phyloP scores from a whole-genome alignment of 2,888 invertebrate genomes.

The Sepiola atlantica region DNA sequence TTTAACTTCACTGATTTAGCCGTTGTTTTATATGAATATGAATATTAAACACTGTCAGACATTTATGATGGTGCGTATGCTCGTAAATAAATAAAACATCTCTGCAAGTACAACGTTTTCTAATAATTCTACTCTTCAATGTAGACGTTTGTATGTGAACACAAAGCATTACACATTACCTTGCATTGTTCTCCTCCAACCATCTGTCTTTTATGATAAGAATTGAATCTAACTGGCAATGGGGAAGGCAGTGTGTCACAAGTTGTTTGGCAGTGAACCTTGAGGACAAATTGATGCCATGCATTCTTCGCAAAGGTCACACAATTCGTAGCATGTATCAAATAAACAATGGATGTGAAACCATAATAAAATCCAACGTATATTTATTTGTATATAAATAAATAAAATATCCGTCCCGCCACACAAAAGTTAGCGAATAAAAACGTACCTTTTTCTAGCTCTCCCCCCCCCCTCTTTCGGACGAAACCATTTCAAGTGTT shows the following conservation, averaged over 20 bases:
- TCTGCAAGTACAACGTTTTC: background rate
- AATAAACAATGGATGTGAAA: background rate
- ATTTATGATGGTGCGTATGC: no score
- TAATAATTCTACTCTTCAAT: background rate
- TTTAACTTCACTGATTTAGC: no score
- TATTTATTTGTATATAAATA: no score
- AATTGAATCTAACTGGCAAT: background rate
- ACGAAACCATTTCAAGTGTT: no score
- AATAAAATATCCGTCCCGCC: no score
- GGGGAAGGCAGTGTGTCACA: background rate
- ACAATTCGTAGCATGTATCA: conserved; percentile 18
- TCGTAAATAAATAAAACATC: background rate
- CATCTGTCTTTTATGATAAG: conserved; percentile 6
- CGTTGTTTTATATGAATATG: no score
- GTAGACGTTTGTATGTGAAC: background rate
- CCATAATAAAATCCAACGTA: background rate
- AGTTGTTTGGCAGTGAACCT: background rate
- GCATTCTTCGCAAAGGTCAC: background rate
- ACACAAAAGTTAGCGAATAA: no score
- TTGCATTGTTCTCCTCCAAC: background rate
- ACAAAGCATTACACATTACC: background rate
- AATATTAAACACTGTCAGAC: no score
- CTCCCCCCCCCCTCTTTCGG: no score
- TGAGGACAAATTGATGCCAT: conserved; percentile 19
- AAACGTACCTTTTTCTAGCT: no score